These are phyloP conservation scores for Nasonia oneida DNA, from an alignment of 2,888 invertebrate genomes.

Conservation along the genomic window DNA sequence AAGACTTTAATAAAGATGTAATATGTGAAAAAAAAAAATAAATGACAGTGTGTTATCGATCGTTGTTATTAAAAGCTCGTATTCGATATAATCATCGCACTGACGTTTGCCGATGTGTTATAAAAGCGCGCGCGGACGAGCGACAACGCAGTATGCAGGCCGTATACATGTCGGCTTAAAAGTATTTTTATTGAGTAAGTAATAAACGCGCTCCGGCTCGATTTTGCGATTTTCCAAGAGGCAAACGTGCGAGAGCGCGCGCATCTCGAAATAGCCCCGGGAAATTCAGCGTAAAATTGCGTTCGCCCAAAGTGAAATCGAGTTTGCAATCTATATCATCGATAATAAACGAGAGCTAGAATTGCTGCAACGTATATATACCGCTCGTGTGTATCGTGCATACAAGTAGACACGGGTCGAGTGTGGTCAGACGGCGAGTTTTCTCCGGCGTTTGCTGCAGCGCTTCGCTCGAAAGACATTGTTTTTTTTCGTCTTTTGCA, in stretches of 20 bases:
- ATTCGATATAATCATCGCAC: not conserved
- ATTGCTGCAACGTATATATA: not conserved
- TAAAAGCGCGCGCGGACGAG: no score
- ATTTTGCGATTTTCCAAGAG: not conserved
- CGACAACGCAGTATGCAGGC: no score
- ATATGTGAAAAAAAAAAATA: not conserved
- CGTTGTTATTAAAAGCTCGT: not conserved
- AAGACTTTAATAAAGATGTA: not conserved
- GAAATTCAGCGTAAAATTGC: slow-evolving; percentile 6
- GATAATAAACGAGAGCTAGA: not conserved
- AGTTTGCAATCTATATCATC: not conserved
- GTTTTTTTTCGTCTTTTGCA: not conserved
- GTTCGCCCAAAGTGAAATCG: not conserved
- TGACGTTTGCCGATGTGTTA: not conserved
- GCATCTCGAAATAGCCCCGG: not conserved
- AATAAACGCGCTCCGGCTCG: not conserved
- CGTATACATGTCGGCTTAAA: not conserved
- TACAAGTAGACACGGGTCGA: not conserved
- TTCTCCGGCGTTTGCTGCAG: not conserved
- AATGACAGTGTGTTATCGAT: not conserved
- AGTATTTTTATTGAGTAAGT: not conserved
- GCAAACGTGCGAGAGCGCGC: not conserved
- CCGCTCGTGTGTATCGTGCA: not conserved
- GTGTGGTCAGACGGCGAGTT: not conserved
- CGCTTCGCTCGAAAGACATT: not conserved